Evolutionary conservation across 2,888 invertebrate species (phyloP).

Genomic region (Dinocampus coccinellae): DNA sequence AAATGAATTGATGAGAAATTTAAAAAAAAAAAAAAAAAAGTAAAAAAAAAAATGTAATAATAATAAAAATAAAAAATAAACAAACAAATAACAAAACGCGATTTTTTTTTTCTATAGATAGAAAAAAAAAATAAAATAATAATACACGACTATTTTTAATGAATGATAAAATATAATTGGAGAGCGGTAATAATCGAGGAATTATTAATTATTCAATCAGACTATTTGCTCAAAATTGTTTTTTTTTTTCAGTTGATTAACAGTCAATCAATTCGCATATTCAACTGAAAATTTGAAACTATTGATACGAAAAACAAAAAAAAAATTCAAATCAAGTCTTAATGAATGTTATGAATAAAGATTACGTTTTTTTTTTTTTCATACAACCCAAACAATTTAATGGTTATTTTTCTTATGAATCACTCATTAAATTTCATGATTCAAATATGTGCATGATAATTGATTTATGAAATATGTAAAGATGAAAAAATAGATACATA

Average conservation of each 20-base stretch:
- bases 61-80: slow-evolving; percentile 30
- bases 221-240: too few relatives aligned
- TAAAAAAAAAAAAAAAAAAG: slow-evolving; percentile 34
- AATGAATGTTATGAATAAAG: background rate
- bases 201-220: background rate
- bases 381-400: background rate
- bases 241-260: too few relatives aligned
- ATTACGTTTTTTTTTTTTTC: background rate
- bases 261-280: too few relatives aligned
- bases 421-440: slow-evolving; percentile 20
- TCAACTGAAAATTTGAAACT: too few relatives aligned
- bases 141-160: slow-evolving; percentile 24
- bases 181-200: background rate
- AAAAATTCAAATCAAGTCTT: too few relatives aligned
- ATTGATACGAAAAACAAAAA: background rate
- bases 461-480: background rate
- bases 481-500: background rate
- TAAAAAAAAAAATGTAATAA: too few relatives aligned
- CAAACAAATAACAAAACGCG: slow-evolving; percentile 22
- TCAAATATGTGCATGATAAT: slow-evolving; percentile 28
- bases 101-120: too few relatives aligned
- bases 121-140: slow-evolving; percentile 29
- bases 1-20: slow-evolving; percentile 41
- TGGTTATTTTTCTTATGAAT: background rate
- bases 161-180: background rate